phyloP scores from a whole-genome alignment of 2,888 invertebrate genomes.

The Uropetala carovei region DNA sequence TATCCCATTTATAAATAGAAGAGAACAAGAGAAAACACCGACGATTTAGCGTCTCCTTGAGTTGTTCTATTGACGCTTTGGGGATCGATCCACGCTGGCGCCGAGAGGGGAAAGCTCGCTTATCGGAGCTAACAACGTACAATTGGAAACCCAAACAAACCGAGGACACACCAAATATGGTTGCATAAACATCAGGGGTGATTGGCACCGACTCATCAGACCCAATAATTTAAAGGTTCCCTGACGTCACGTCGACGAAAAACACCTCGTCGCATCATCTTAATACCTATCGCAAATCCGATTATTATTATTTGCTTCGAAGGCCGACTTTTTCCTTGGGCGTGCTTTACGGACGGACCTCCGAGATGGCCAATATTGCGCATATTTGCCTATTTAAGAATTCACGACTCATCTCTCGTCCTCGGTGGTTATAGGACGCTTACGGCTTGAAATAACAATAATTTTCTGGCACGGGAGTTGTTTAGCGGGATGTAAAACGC shows the following conservation, averaged over 20 bases:
- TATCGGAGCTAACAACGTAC: background rate
- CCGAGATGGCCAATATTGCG: too few species aligned
- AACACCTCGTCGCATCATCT: background rate
- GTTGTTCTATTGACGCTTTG: too few species aligned
- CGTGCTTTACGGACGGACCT: background rate
- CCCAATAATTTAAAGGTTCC: slow-evolving; percentile 2
- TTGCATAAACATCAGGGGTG: background rate
- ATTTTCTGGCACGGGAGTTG: background rate
- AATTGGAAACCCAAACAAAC: slow-evolving; percentile 27
- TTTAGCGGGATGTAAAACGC: background rate
- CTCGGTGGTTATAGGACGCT: background rate
- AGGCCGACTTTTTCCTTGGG: background rate
- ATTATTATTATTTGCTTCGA: background rate
- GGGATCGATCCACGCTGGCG: background rate
- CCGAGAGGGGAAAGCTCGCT: too few species aligned
- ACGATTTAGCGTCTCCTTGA: too few species aligned
- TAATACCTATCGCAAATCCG: background rate
- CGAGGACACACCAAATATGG: background rate
- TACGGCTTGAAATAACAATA: background rate
- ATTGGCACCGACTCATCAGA: slow-evolving; percentile 18
- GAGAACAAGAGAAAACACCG: too few species aligned
- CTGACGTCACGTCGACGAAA: background rate
- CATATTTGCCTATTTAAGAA: too few species aligned
- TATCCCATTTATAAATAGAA: too few species aligned
- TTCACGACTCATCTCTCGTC: background rate